Evolutionary conservation across 2,888 invertebrate species (phyloP).

Genomic region (Operophtera brumata): DNA sequence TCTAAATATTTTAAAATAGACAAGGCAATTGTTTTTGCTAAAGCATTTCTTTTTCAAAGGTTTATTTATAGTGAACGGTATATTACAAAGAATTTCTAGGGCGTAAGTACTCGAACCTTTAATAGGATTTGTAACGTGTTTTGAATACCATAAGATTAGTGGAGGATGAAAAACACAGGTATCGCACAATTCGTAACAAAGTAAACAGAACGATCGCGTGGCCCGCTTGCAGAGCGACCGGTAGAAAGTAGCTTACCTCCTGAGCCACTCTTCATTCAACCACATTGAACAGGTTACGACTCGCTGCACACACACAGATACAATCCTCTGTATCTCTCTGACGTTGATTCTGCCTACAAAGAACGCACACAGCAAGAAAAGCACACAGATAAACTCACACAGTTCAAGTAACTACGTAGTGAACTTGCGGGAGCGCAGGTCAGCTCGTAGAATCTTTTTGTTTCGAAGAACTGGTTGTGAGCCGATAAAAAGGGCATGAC

Average conservation of each 20-base stretch:
- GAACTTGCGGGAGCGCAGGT: conserved; percentile 65
- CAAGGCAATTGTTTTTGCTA: too few species aligned
- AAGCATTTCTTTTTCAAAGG: too few species aligned
- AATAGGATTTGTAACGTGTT: not conserved
- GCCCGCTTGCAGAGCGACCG: conserved; percentile 49
- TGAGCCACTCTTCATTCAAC: conserved; percentile 76
- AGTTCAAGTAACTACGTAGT: conserved; percentile 30
- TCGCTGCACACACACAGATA: conserved; percentile 59
- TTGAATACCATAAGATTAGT: not conserved
- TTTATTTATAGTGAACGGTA: too few species aligned
- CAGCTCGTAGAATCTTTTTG: conserved; percentile 65
- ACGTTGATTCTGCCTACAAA: conserved; percentile 33
- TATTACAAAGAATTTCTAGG: too few species aligned
- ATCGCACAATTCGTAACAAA: conserved; percentile 46
- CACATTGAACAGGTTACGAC: conserved; percentile 72
- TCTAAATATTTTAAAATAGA: too few species aligned
- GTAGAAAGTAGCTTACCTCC: conserved; percentile 79
- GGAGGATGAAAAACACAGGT: conserved; percentile 25
- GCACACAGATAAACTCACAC: conserved; percentile 45
- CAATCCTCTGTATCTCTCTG: conserved; percentile 20
- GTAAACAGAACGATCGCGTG: conserved; percentile 58
- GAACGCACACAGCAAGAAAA: conserved; percentile 1
- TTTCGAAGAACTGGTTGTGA: conserved; percentile 66
- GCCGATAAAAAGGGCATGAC: conserved; percentile 67
- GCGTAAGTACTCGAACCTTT: too few species aligned